Conservation (phyloP, 2,797 vertebrate species). For the Orientallactaga sibirica region DNA sequence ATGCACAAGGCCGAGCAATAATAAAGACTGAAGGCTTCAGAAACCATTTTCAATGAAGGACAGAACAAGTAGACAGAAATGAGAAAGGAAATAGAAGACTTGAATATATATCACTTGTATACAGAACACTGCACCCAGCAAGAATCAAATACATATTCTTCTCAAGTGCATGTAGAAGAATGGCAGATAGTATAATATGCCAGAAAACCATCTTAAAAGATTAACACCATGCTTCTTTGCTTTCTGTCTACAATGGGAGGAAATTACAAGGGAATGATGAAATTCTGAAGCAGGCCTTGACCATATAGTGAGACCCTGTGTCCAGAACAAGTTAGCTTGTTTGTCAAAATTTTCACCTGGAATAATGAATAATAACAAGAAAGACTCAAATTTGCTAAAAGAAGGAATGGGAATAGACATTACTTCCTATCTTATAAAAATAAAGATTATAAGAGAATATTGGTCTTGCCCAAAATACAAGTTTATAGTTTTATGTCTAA, state of each 20-base stretch:
- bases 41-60: not conserved
- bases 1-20: not conserved
- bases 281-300: not conserved
- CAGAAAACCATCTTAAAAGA: not conserved
- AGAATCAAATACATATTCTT: not conserved
- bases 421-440: not conserved
- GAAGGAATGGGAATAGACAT: not conserved
- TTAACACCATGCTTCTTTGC: too few species aligned
- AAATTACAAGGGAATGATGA: not conserved
- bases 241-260: not conserved
- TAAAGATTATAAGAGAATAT: not conserved
- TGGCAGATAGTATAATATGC: too few species aligned
- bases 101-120: not conserved
- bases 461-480: not conserved
- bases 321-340: not conserved
- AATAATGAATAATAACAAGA: not conserved
- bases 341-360: not conserved
- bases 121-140: not conserved
- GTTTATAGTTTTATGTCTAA: not conserved
- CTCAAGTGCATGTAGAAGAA: not conserved
- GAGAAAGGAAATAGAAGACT: not conserved
- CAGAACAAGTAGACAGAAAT: not conserved
- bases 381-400: not conserved
- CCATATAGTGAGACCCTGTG: not conserved
- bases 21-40: not conserved